A percentile compares a stretch with the other conserved stretches of the same genome.
Conservation (phyloP, 2,113 vertebrate species). For the Mus spicilegus region DNA sequence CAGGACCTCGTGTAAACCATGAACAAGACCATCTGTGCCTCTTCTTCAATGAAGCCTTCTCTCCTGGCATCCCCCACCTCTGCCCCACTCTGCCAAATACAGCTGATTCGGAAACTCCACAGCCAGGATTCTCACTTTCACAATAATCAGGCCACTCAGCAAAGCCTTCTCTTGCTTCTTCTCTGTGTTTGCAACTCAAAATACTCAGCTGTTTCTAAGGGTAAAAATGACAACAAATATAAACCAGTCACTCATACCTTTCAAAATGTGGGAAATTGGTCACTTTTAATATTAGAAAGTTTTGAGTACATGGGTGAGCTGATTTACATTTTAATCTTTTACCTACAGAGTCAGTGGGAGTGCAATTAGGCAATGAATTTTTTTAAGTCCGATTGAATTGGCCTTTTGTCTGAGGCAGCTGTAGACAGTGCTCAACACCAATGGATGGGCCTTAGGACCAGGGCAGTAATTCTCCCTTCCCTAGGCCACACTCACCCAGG, state of each 20-base stretch:
- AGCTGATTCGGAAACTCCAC: background rate
- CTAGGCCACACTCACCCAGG: background rate
- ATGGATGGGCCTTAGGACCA: background rate
- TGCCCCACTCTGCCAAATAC: background rate
- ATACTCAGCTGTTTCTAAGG: conserved; percentile 66
- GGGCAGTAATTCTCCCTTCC: background rate
- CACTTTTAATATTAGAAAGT: conserved; percentile 67
- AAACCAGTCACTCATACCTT: conserved; percentile 63
- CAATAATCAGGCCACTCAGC: conserved; percentile 25
- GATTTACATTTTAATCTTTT: conserved; percentile 72
- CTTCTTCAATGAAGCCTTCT: conserved; percentile 5
- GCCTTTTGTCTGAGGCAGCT: conserved; percentile 52
- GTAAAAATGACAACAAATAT: conserved; percentile 72
- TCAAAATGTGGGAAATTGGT: conserved; percentile 39
- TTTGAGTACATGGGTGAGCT: conserved; percentile 66
- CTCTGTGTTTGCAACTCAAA: conserved; percentile 62
- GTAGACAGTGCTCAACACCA: background rate
- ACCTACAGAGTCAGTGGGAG: conserved; percentile 62
- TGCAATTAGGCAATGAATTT: conserved; percentile 24
- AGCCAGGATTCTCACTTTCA: conserved; percentile 60
- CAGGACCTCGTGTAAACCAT: background rate
- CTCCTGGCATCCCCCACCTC: background rate
- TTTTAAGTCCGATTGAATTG: conserved; percentile 34
- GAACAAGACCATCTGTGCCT: conserved; percentile 34
- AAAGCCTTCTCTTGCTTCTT: conserved; percentile 56